These are phyloP conservation scores for Gallinago solitaria DNA, from an alignment of 2,797 vertebrate species.

Conservation along the genomic window DNA sequence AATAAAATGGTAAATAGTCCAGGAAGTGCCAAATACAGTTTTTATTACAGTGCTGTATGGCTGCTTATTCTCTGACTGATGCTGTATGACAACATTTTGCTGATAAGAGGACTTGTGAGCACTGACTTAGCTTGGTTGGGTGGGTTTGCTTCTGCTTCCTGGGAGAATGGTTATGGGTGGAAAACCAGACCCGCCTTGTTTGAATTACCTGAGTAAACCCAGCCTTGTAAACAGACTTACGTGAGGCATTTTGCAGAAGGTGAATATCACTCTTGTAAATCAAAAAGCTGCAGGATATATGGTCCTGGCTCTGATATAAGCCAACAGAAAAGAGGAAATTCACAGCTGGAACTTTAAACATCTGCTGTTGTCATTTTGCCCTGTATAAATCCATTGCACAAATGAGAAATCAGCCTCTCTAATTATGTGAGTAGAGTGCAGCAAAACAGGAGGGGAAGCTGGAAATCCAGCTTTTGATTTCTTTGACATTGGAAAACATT, in stretches of 20 bases:
- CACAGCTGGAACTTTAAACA: neutral
- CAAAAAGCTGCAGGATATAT: neutral
- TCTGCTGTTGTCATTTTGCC: neutral
- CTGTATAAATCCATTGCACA: neutral
- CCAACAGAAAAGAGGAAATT: slow-evolving; percentile 6
- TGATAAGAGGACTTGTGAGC: neutral
- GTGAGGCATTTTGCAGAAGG: neutral
- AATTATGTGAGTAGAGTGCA: neutral
- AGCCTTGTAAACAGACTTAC: neutral
- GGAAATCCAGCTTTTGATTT: neutral
- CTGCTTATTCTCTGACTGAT: slow-evolving; percentile 8
- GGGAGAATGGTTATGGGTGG: neutral
- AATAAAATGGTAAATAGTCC: neutral
- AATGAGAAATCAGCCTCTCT: neutral
- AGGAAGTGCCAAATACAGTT: neutral
- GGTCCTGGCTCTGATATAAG: neutral
- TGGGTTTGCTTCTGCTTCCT: neutral
- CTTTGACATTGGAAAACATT: neutral
- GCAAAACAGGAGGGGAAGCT: neutral
- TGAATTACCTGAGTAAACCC: slow-evolving; percentile 24
- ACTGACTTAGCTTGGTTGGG: neutral
- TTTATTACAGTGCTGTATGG: slow-evolving; percentile 12
- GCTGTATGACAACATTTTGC: neutral
- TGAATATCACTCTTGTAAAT: neutral
- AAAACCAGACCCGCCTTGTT: neutral